Conservation (phyloP, 2,888 invertebrate species). For the Boloria selene region DNA sequence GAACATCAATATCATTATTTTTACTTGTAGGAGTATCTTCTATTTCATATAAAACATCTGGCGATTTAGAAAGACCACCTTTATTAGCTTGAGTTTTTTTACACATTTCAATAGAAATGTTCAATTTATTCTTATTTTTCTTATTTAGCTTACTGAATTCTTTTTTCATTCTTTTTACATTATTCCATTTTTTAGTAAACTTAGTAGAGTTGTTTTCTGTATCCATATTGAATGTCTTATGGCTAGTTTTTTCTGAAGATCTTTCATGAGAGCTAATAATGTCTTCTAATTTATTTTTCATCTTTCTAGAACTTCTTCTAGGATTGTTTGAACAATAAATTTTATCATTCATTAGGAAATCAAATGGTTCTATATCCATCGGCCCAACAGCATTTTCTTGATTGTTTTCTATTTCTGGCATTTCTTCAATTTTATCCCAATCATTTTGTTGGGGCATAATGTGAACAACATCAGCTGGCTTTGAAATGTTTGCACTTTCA, state of each 20-base stretch:
- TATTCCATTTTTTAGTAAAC: slow-evolving; percentile 65
- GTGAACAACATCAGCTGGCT: slow-evolving; percentile 51
- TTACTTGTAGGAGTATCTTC: slow-evolving; percentile 11
- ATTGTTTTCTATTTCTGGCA: slow-evolving; percentile 57
- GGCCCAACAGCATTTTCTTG: slow-evolving; percentile 57
- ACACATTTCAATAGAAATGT: slow-evolving; percentile 74
- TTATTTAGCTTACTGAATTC: slow-evolving; percentile 72
- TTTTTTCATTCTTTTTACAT: slow-evolving; percentile 74
- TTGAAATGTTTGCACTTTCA: slow-evolving; percentile 47
- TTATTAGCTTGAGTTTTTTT: slow-evolving; percentile 57
- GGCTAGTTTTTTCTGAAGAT: slow-evolving; percentile 49
- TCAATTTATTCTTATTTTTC: slow-evolving; percentile 66
- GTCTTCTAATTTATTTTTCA: slow-evolving; percentile 49
- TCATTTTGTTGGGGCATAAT: slow-evolving; percentile 61
- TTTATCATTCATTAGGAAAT: slow-evolving; percentile 50
- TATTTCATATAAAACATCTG: slow-evolving; percentile 1
- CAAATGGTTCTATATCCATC: slow-evolving; percentile 56
- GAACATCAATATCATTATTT: slow-evolving; percentile 17
- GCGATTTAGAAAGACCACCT: not conserved
- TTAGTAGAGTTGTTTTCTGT: slow-evolving; percentile 53
- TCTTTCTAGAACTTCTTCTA: slow-evolving; percentile 67
- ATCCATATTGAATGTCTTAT: slow-evolving; percentile 46
- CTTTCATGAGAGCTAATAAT: slow-evolving; percentile 43
- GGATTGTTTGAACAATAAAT: slow-evolving; percentile 60
- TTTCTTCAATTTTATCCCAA: slow-evolving; percentile 72